Conservation (phyloP, 1,140 invertebrate genomes). For the Eueides isabella region DNA sequence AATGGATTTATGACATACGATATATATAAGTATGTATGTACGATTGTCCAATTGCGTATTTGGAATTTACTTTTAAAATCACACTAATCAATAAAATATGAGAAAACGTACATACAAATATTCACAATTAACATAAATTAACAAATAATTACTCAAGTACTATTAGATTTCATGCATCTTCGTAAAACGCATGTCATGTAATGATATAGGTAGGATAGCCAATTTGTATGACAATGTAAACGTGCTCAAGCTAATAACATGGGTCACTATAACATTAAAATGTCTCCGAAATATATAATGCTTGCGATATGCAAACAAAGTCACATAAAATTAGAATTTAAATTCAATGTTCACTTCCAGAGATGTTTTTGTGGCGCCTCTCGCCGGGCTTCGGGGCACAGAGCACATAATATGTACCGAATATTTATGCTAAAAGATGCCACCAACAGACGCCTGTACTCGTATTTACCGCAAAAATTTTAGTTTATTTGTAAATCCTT, state of each 20-base stretch:
- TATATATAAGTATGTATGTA: too few species aligned
- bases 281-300: conserved; percentile 48
- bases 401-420: conserved; percentile 68
- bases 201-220: background rate
- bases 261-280: conserved; percentile 26
- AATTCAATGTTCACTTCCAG: conserved; percentile 74
- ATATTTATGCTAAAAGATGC: conserved; percentile 70
- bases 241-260: conserved; percentile 17
- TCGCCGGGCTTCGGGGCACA: conserved; percentile 54
- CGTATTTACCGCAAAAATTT: conserved; percentile 65
- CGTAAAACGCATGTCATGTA: background rate
- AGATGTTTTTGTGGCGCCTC: conserved; percentile 73
- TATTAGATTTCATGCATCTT: too few species aligned
- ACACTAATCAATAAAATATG: too few species aligned
- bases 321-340: conserved; percentile 79
- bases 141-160: too few species aligned
- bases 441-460: conserved; percentile 66
- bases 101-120: too few species aligned
- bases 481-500: conserved; percentile 49
- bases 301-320: conserved; percentile 74
- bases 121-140: too few species aligned
- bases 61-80: too few species aligned
- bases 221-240: background rate
- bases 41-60: too few species aligned
- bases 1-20: too few species aligned